A percentile compares a stretch with the other conserved stretches of the same genome.
These are phyloP conservation scores for Styela plicata DNA, from an alignment of 23 tunicate species.

Conservation along the genomic window DNA sequence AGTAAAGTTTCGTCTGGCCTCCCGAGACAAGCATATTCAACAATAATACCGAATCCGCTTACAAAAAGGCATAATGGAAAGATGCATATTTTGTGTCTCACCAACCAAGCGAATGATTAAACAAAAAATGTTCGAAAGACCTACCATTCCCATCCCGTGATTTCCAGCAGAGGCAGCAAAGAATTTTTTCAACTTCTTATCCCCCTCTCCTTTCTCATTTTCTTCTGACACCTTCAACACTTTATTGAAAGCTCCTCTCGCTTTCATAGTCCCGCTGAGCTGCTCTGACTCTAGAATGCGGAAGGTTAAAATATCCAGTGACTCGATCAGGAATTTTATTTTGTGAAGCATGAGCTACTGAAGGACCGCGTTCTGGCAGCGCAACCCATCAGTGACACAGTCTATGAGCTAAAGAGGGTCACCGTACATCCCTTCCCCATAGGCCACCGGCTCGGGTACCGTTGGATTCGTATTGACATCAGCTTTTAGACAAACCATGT, in stretches of 20 bases:
- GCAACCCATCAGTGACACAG: not conserved
- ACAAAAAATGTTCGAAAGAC: not conserved
- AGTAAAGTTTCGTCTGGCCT: no score
- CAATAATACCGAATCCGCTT: no score
- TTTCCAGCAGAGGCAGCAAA: conserved; percentile 92
- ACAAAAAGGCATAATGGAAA: no score
- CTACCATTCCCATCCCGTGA: conserved; percentile 68
- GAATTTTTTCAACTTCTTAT: not conserved
- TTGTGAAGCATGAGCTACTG: not conserved
- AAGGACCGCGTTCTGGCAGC: not conserved
- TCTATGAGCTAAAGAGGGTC: no score
- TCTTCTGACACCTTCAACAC: conserved; percentile 14
- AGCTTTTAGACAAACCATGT: no score
- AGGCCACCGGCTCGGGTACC: not conserved
- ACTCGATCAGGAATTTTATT: no score
- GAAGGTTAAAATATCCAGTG: not conserved
- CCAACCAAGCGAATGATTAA: no score
- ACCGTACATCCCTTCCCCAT: not conserved
- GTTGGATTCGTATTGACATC: not conserved
- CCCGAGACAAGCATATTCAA: no score
- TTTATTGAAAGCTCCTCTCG: conserved; percentile 78
- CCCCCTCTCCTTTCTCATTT: not conserved
- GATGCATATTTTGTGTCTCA: no score
- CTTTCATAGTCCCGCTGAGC: conserved; percentile 79
- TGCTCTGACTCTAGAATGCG: conserved; percentile 55